Percentiles rank a stretch among this genome's conserved stretches.
Conservation (phyloP, 2,113 vertebrate species). For the Chaetura pelagica region DNA sequence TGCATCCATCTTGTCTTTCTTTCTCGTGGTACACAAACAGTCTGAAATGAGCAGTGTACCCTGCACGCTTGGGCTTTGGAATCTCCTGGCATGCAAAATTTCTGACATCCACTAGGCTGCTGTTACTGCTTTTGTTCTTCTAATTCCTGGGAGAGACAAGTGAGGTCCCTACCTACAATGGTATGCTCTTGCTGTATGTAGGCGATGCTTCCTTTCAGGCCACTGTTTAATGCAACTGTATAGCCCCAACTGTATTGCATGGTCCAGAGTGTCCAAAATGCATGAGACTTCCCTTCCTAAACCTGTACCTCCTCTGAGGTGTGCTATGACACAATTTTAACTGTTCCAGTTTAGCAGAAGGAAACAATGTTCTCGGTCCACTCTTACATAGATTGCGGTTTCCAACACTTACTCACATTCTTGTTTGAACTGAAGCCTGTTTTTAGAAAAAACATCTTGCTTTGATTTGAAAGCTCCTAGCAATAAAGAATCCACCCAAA, state of each 20-base stretch:
- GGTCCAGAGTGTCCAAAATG: background rate
- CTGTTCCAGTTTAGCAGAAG: background rate
- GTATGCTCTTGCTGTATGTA: background rate
- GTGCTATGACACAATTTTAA: background rate
- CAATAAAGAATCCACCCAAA: background rate
- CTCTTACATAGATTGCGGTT: background rate
- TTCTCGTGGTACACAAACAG: background rate
- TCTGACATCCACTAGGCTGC: background rate
- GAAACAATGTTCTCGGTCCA: background rate
- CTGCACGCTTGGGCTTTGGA: background rate
- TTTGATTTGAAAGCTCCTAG: background rate
- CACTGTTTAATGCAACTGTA: accelerated
- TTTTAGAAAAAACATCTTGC: background rate
- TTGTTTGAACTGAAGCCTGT: background rate
- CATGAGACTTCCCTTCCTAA: background rate
- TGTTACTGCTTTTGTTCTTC: background rate
- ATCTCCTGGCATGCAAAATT: background rate
- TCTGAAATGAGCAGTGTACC: background rate
- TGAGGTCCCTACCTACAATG: background rate
- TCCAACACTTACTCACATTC: background rate
- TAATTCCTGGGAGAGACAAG: background rate
- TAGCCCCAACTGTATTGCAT: background rate
- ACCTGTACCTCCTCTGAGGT: background rate
- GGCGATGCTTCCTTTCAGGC: background rate
- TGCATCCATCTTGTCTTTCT: background rate